Evolutionary conservation across 2,797 vertebrate species (phyloP).

Genomic region (Sebastes nivosus): DNA sequence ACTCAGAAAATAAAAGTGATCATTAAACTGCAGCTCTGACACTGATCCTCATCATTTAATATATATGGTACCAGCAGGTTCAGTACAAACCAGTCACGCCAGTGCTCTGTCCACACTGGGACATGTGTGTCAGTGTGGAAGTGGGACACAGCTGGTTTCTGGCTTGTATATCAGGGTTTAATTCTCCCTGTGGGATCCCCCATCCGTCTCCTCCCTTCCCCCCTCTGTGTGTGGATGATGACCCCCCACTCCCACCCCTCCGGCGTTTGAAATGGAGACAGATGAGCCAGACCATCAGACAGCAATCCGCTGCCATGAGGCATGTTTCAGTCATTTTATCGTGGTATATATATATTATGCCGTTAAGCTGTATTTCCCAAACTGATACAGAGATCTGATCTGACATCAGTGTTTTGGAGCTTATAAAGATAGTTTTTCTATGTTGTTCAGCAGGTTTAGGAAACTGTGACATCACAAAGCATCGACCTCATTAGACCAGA

Average conservation of each 20-base stretch:
- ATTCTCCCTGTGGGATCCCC: background rate
- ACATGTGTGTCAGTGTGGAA: background rate
- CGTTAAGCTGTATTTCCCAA: background rate
- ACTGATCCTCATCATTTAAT: too few relatives aligned
- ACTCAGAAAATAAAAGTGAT: too few relatives aligned
- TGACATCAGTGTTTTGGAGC: background rate
- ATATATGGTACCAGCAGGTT: too few relatives aligned
- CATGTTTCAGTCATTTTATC: background rate
- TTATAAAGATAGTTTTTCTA: background rate
- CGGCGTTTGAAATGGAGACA: background rate
- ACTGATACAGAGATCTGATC: background rate
- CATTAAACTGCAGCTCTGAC: too few relatives aligned
- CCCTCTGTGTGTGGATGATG: background rate
- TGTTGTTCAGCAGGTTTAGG: background rate
- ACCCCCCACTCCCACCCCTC: background rate
- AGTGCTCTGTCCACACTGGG: background rate
- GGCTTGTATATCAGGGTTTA: background rate
- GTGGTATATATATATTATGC: background rate
- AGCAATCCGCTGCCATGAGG: background rate
- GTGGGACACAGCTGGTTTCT: conserved; percentile 31
- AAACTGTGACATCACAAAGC: background rate
- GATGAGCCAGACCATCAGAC: background rate
- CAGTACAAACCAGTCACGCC: too few relatives aligned
- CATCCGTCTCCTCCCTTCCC: background rate
- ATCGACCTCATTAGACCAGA: background rate